These are phyloP conservation scores for Coendou prehensilis DNA, from an alignment of 2,797 vertebrate species.

Conservation along the genomic window DNA sequence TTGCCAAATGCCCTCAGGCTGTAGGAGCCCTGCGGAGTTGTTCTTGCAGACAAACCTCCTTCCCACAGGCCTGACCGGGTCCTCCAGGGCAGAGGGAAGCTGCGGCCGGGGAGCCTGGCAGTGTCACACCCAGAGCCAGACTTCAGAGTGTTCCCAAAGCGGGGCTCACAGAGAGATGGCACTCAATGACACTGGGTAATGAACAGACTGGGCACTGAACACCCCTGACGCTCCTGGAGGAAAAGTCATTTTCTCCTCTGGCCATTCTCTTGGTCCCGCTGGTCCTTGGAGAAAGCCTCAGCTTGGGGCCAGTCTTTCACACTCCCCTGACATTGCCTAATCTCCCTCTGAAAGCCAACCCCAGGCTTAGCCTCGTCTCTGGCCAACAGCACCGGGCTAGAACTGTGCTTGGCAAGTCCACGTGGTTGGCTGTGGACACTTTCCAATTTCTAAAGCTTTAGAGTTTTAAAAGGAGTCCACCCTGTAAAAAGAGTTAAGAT, in stretches of 20 bases:
- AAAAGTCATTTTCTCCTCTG: neutral
- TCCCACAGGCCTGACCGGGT: neutral
- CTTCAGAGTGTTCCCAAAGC: neutral
- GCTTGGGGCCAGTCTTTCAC: neutral
- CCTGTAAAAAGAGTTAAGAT: neutral
- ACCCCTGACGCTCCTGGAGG: neutral
- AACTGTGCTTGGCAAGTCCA: neutral
- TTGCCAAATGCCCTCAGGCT: neutral
- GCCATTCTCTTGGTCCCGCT: neutral
- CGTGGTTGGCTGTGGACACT: neutral
- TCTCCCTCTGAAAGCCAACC: neutral
- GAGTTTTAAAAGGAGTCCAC: neutral
- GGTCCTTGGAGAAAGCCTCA: neutral
- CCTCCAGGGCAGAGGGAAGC: neutral
- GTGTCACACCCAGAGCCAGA: neutral
- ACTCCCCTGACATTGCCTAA: fast-evolving
- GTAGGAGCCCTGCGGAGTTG: no score
- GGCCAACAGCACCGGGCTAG: neutral
- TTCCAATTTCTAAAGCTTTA: neutral
- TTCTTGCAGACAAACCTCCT: neutral
- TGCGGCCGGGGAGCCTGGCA: neutral
- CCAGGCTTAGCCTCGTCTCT: neutral
- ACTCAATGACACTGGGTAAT: neutral
- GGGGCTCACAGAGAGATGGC: neutral
- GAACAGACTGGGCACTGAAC: neutral